Conservation (phyloP, 1,140 invertebrate species). For the Drosophila sp. region DNA sequence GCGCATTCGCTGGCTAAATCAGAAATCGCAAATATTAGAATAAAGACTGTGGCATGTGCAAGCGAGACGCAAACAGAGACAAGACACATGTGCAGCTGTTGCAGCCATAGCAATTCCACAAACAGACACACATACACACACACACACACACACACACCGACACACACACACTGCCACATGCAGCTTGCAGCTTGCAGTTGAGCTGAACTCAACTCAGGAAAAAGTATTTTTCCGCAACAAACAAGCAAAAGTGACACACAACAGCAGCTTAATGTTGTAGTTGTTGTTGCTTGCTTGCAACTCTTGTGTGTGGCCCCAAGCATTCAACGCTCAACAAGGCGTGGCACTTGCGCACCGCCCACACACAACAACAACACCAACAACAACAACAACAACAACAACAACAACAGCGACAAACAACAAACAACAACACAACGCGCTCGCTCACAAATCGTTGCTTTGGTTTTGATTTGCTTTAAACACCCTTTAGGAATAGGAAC, state of each 20-base stretch:
- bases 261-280: slow-evolving; percentile 58
- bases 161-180: slow-evolving; percentile 14
- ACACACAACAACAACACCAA: slow-evolving; percentile 37
- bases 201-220: slow-evolving; percentile 43
- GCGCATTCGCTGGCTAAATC: slow-evolving; percentile 50
- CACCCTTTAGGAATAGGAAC: not conserved
- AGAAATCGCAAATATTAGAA: slow-evolving; percentile 75
- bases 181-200: slow-evolving; percentile 19
- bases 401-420: slow-evolving; percentile 19
- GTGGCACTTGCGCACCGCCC: slow-evolving; percentile 41
- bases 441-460: slow-evolving; percentile 39
- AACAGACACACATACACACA: slow-evolving; percentile 17
- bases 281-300: slow-evolving; percentile 40
- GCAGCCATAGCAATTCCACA: slow-evolving; percentile 34
- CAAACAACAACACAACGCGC: slow-evolving; percentile 10
- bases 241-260: slow-evolving; percentile 76
- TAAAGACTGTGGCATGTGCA: slow-evolving; percentile 46
- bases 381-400: slow-evolving; percentile 11
- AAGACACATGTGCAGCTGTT: slow-evolving; percentile 49
- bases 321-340: slow-evolving; percentile 42
- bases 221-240: slow-evolving; percentile 72
- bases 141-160: slow-evolving; percentile 19
- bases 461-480: slow-evolving; percentile 49
- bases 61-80: slow-evolving; percentile 48
- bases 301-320: slow-evolving; percentile 41